A percentile compares a stretch with the other conserved stretches of the same genome.
These are phyloP conservation scores for Athalia rosae DNA, from an alignment of 2,888 invertebrate species.

Conservation along the genomic window DNA sequence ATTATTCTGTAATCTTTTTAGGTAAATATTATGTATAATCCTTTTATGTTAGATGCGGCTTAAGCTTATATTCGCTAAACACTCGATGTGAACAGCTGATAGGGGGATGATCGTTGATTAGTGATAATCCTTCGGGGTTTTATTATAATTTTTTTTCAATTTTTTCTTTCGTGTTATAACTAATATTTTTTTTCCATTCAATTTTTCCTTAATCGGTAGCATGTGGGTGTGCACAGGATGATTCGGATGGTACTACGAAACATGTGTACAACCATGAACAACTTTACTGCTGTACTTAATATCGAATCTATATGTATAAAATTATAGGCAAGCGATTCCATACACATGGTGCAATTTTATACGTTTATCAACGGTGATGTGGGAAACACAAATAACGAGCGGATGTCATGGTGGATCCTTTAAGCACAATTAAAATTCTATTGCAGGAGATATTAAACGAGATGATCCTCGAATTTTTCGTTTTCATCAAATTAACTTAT, in stretches of 20 bases:
- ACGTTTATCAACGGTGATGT: constrained; percentile 5
- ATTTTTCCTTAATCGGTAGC: neutral
- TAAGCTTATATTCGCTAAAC: constrained; percentile 37
- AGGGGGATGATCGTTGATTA: constrained; percentile 34
- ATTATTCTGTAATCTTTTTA: neutral
- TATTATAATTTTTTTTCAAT: neutral
- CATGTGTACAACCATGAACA: constrained; percentile 18
- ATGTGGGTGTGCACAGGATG: constrained; percentile 6
- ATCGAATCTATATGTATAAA: neutral
- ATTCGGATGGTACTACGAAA: neutral
- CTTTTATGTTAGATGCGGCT: constrained; percentile 28
- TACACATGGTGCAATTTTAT: constrained; percentile 22
- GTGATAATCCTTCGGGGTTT: constrained; percentile 32
- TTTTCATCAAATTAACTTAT: too few species aligned
- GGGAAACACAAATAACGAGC: constrained; percentile 23
- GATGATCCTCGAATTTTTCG: too few species aligned
- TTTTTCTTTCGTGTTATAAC: neutral
- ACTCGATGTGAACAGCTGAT: constrained; percentile 19
- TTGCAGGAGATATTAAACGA: too few species aligned
- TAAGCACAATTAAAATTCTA: too few species aligned
- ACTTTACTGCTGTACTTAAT: constrained; percentile 28
- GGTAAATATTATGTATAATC: neutral
- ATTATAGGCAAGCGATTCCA: constrained; percentile 17
- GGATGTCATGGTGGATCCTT: neutral
- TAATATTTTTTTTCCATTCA: neutral